Percentiles rank a stretch among this genome's conserved stretches.
phyloP scores from a whole-genome alignment of 2,888 invertebrate species.

The Lepidonotus clava region DNA sequence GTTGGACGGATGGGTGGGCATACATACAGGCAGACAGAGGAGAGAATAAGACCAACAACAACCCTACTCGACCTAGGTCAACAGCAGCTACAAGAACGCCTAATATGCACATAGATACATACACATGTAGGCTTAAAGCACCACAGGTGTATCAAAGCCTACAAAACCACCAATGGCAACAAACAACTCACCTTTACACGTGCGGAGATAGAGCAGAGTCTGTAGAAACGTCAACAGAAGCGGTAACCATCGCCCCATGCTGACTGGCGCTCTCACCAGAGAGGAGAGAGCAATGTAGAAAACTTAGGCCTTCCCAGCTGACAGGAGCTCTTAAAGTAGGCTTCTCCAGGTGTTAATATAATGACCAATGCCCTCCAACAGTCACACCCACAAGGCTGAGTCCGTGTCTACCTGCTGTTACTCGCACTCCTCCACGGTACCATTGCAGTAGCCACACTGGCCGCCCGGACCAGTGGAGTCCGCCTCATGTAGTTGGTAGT shows the following conservation, averaged over 20 bases:
- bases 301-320: too few relatives aligned
- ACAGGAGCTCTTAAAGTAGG: too few relatives aligned
- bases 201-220: slow-evolving; percentile 19
- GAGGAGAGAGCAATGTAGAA: too few relatives aligned
- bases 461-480: not conserved
- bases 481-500: too few relatives aligned
- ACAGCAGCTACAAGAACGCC: too few relatives aligned
- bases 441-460: slow-evolving; percentile 26
- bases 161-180: not conserved
- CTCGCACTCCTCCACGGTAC: too few relatives aligned
- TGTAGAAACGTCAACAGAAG: not conserved
- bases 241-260: not conserved
- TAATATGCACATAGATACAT: too few relatives aligned
- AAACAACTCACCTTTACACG: slow-evolving; percentile 26
- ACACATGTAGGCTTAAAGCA: not conserved
- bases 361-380: too few relatives aligned
- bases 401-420: too few relatives aligned
- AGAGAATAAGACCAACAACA: not conserved
- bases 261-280: too few relatives aligned
- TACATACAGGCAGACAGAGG: not conserved
- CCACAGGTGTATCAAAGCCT: not conserved
- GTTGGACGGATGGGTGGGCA: not conserved
- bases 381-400: too few relatives aligned
- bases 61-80: not conserved
- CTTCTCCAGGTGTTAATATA: too few relatives aligned